Base-by-base conservation (phyloP, 2,888 invertebrate species). In the Cataglyphis rosenhaueri region DNA sequence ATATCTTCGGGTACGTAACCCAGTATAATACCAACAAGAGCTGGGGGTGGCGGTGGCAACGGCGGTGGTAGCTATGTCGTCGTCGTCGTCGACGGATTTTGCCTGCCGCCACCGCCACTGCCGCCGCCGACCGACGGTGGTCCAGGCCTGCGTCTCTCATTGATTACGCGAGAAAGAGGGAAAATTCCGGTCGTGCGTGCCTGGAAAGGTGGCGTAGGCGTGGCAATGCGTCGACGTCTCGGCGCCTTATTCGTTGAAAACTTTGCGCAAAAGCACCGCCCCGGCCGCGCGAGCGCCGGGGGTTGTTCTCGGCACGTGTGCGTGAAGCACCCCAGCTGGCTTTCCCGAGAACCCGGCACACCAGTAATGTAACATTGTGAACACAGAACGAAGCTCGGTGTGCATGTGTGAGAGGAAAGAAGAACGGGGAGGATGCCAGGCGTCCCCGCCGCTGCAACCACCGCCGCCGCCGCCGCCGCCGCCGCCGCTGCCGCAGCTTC, bases 161-260 rank as follows among this genome's bases (percentile, higher is more conserved):
- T 94, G 94, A 94, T 94, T 94, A 93, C 93, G 93, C 92, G 94
- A 94, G 94, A 93, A 94, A 94, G 94, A 94, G 94, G 92, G 94
- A 92, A 93, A 93, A 93, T 92, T 94, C 90, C 90, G 89, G 85
- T 84, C 87, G 86, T 86, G 91, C 89, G 87, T 88, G 91, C 89
- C 89, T 85, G 89, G 91, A 91, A 93, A 92, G 93, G 92, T 92
- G 88, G 92, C 92, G 94, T 94, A 94, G 94, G 94, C 94, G 94
- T 94, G 94, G 94, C 94, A 90, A 92, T 88, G 93, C 92, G 91
- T 91, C 91, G 91, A 91, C 92, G 91, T 92, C 92, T 90, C 92
- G 92, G 89, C 91, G 93, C 94, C 94, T 94, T 94, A 94, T 94
- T 94, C 94, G 94, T 94, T 94, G 94, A 94, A 94, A 94, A 94